Conservation (phyloP, 2,113 vertebrate species). For the Bambusicola thoracicus region DNA sequence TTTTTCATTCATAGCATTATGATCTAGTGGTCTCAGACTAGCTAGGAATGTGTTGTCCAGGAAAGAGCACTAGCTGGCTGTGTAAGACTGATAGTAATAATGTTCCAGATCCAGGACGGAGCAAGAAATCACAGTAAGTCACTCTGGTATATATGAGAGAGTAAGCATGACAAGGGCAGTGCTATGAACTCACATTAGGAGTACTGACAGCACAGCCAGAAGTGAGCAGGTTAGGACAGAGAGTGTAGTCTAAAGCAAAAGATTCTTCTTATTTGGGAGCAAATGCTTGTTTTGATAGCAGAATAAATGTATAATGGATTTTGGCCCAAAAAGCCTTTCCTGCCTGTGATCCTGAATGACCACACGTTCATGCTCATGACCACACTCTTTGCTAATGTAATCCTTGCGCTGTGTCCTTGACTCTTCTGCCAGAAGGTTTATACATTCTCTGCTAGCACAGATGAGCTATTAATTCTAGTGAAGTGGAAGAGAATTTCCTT, state of each 20-base stretch:
- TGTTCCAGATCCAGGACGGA: background rate
- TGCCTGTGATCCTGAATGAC: background rate
- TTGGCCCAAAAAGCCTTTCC: background rate
- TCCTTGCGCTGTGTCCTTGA: background rate
- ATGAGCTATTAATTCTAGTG: background rate
- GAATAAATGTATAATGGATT: background rate
- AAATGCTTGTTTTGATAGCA: background rate
- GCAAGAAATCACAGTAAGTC: background rate
- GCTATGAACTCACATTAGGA: background rate
- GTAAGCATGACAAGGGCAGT: background rate
- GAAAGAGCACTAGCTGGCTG: background rate
- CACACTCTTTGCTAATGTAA: background rate
- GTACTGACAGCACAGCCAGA: background rate
- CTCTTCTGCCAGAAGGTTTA: background rate
- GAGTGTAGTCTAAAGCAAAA: too few relatives aligned
- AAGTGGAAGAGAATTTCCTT: background rate
- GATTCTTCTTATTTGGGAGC: background rate
- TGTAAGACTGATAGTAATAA: background rate
- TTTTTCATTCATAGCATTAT: background rate
- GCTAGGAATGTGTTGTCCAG: background rate
- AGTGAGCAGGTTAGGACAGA: background rate
- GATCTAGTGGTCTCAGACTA: background rate
- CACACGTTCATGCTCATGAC: background rate
- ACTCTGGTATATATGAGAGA: rapidly evolving
- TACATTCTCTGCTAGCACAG: background rate